Evolutionary conservation across 1,140 invertebrate genomes (phyloP).

Genomic region (Helicoverpa zea): DNA sequence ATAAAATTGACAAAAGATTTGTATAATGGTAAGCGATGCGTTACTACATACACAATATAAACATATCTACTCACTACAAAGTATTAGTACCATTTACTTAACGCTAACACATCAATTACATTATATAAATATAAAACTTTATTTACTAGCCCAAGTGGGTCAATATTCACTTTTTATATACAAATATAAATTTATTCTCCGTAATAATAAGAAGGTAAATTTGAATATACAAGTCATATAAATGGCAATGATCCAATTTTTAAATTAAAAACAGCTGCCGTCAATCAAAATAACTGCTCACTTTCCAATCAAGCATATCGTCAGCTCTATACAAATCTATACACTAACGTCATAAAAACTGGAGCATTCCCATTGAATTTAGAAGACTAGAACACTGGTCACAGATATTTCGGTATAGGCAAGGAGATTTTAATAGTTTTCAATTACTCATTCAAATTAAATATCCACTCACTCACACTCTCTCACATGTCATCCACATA

Average conservation of each 20-base stretch:
- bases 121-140: constrained; percentile 60
- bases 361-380: constrained; percentile 58
- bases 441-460: constrained; percentile 46
- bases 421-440: constrained; percentile 71
- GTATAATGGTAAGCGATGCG: constrained; percentile 44
- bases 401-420: constrained; percentile 73
- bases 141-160: constrained; percentile 55
- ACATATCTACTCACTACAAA: constrained; percentile 55
- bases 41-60: constrained; percentile 48
- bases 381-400: constrained; percentile 80
- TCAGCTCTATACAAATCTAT: constrained; percentile 36
- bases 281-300: constrained; percentile 35
- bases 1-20: constrained; percentile 46
- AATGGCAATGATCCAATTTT: constrained; percentile 55
- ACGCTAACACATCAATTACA: constrained; percentile 53
- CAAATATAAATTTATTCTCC: constrained; percentile 59
- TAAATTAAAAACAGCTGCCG: constrained; percentile 43
- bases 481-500: constrained; percentile 45
- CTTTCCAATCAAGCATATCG: constrained; percentile 18
- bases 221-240: constrained; percentile 57
- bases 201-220: constrained; percentile 57
- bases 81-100: constrained; percentile 65
- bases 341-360: constrained; percentile 51
- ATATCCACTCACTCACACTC: constrained; percentile 56
- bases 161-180: constrained; percentile 56